Evolutionary conservation across 2,888 invertebrate species (phyloP), one percentile per base, ranked within the genome.

Genomic region (Phragmatobia fuliginosa): DNA sequence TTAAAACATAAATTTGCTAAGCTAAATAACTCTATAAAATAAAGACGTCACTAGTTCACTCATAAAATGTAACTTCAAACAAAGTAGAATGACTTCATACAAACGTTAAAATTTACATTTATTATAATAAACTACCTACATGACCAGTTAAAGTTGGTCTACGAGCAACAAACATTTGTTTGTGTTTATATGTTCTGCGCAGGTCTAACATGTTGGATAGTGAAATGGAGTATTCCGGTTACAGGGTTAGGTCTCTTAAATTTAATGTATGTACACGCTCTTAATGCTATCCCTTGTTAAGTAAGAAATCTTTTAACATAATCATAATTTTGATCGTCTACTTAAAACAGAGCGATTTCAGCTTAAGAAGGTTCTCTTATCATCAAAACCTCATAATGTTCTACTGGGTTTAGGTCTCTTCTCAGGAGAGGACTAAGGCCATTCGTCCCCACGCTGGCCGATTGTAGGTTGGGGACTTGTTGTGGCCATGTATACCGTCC

Each of bases 81-180:
- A 73, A 79, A 73, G 66, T 76, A 76, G 68, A 79, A 79, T 72
- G 70, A 70, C 78, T 82, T 75, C 68, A 78, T 73, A 75, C 70
- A 75, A 68, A 76, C 74, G 70, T 76, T 77, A 82, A 71, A 79
- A 79, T 81, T 79, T 71, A 72, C 77, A 81, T 82, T 82, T 79
- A 79, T 73, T 75, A 67, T 70, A 76, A 70, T 77, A 60, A 77
- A 70, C 63, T 59, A 64, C 45, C 59, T 21, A 65, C n/a, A 14
- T 1, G 18, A 31, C 75, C 71, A 36, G 60, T 32, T 0, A 49
- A 68, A 32, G 33, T 31, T 68, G 66, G 68, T 28, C 71, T 38
- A 7, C 31, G 7, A 33, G 0, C 1, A 18, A 7, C n/a, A 38
- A 70, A 67, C 21, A 45, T 21, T 68, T 62, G 32, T 59, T 61